A percentile compares a stretch with the other conserved stretches of the same genome.
These are phyloP conservation scores for Trichomycterus rosablanca DNA, from an alignment of 2,113 vertebrate species.

Conservation along the genomic window DNA sequence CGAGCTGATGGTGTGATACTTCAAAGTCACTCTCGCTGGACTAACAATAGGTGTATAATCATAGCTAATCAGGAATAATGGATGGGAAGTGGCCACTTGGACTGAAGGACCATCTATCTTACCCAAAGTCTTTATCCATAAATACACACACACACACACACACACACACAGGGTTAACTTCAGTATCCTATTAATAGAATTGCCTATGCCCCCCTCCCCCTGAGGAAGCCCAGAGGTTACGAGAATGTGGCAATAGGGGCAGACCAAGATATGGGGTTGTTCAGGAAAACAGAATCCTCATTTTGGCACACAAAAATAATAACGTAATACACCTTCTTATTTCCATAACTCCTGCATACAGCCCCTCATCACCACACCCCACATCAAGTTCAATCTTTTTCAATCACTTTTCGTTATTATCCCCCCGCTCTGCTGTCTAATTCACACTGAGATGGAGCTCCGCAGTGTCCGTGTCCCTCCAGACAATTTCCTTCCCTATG, in stretches of 20 bases:
- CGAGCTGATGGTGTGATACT: slow-evolving; percentile 20
- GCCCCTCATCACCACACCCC: slow-evolving; percentile 1
- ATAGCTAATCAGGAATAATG: slow-evolving; percentile 33
- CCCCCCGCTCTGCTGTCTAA: slow-evolving; percentile 18
- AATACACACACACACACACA: no score
- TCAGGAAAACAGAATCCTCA: no score
- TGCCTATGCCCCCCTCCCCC: slow-evolving; percentile 3
- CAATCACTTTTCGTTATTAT: no score
- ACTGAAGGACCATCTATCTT: slow-evolving; percentile 35
- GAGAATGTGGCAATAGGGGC: slow-evolving; percentile 18
- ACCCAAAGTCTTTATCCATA: slow-evolving; percentile 8
- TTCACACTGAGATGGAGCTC: slow-evolving; percentile 12
- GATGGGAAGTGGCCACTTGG: slow-evolving; percentile 32
- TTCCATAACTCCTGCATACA: background rate
- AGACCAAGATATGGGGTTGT: background rate
- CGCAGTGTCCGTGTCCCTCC: slow-evolving; percentile 30
- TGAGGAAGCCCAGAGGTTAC: slow-evolving; percentile 14
- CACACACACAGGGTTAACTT: slow-evolving; percentile 11
- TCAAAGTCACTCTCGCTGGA: slow-evolving; percentile 20
- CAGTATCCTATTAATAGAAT: slow-evolving; percentile 28
- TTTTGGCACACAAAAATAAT: no score
- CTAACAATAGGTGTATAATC: slow-evolving; percentile 35
- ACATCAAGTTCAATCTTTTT: slow-evolving; percentile 23
- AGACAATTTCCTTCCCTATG: slow-evolving; percentile 35
- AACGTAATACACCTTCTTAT: slow-evolving; percentile 10